These are phyloP conservation scores for Sebastes diaconus DNA, from an alignment of 2,797 vertebrate species.

Conservation along the genomic window DNA sequence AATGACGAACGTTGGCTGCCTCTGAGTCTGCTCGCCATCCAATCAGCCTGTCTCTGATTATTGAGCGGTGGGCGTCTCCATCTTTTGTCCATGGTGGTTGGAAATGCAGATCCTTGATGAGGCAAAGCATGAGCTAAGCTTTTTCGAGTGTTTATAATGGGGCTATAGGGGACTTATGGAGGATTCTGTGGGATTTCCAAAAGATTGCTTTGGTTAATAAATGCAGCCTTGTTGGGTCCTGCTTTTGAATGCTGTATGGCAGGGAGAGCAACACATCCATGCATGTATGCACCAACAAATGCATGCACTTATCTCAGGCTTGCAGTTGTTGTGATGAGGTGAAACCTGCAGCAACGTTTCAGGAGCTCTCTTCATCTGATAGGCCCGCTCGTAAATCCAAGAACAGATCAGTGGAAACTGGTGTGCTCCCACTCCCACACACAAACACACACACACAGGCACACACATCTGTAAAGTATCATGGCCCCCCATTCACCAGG, in stretches of 20 bases:
- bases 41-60: conserved; percentile 57
- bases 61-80: conserved; percentile 41
- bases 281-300: conserved; percentile 6
- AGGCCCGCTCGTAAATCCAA: conserved; percentile 19
- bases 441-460: conserved; percentile 19
- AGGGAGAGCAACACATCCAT: not conserved
- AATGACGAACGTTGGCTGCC: conserved; percentile 42
- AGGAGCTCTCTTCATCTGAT: conserved; percentile 32
- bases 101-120: conserved; percentile 63
- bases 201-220: conserved; percentile 69
- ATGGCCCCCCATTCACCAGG: conserved; percentile 42
- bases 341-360: conserved; percentile 38
- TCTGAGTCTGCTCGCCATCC: conserved; percentile 37
- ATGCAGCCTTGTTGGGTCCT: conserved; percentile 65
- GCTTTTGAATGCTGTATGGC: conserved; percentile 27
- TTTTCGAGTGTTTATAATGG: conserved; percentile 75
- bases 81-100: conserved; percentile 57
- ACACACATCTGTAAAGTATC: conserved; percentile 70
- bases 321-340: conserved; percentile 20
- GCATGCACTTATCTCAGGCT: not conserved
- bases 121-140: conserved; percentile 68
- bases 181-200: conserved; percentile 69
- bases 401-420: conserved; percentile 44
- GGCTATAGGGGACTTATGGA: conserved; percentile 51
- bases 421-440: conserved; percentile 4